Evolutionary conservation across 2,113 vertebrate genomes (phyloP), one percentile per base, ranked within the genome.

Genomic region (Silurus asotus): DNA sequence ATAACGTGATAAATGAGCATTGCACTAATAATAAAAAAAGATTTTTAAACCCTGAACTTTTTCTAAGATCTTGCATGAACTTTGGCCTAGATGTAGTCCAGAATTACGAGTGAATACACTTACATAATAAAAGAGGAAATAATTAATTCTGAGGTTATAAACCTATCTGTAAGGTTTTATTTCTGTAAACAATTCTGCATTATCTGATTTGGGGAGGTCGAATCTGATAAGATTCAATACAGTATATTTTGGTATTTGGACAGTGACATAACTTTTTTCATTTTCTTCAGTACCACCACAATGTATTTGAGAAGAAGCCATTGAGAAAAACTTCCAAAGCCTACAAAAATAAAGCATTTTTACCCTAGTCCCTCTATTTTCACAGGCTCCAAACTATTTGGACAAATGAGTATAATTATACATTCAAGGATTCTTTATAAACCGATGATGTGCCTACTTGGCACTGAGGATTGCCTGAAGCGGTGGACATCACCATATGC

Each of bases 1-100:
- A 81, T 86, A 86, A 37, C 37, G 49, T 80, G 84, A 81, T 81
- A 25, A 86, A 86, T 81, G 77, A 3, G 19, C 59, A 51, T 25
- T 51, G 13, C 6, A 17, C 53, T 14, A 61, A 80, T 23, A 72
- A 37, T 37, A 72, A n/a, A 84, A 61, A 76, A 10, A 0, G 0
- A 55, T 20, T 37, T 53, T 13, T 62, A 76, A 20, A 84, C 7
- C 23, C 48, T 67, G 59, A 58, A 23, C 45, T 49, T 61, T 79
- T 58, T 19, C 25, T 37, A 49, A 56, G 9, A 61, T 14, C 37
- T 45, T 51, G 13, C 45, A 6, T 65, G 53, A 58, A 82, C 80
- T 65, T 82, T 82, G 49, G 3, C 48, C 45, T 7, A 82, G 20
- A 58, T 55, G 0, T 79, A 56, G 6, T 58, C 51, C 45, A 14